These are phyloP conservation scores for Thalassophryne amazonica DNA, from an alignment of 2,797 vertebrate genomes.

Conservation along the genomic window DNA sequence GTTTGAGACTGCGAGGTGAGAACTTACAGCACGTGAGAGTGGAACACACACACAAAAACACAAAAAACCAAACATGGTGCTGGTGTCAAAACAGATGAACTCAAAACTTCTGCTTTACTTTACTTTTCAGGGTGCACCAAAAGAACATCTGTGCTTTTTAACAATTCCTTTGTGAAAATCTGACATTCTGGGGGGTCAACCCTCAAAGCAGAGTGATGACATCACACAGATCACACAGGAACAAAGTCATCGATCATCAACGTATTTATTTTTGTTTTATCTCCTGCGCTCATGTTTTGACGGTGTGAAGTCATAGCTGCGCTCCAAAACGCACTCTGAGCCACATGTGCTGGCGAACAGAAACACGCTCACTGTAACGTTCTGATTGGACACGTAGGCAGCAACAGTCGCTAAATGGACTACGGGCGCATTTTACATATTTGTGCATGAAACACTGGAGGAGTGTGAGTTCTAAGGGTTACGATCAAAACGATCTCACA, in stretches of 20 bases:
- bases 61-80: not conserved
- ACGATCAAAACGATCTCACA: too few relatives aligned
- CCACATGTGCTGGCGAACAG: constrained; percentile 2
- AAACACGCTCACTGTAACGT: not conserved
- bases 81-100: constrained; percentile 14
- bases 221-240: constrained; percentile 52
- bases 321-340: constrained; percentile 37
- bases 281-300: constrained; percentile 57
- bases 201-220: constrained; percentile 9
- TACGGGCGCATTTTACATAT: not conserved
- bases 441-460: not conserved
- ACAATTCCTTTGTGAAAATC: constrained; percentile 13
- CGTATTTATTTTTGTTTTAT: constrained; percentile 61
- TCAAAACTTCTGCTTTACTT: constrained; percentile 1
- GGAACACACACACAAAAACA: too few relatives aligned
- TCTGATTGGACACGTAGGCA: constrained; percentile 1
- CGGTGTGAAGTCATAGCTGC: constrained; percentile 53
- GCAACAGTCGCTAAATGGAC: not conserved
- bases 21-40: not conserved
- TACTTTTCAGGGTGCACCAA: constrained; percentile 8
- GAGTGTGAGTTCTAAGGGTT: too few relatives aligned
- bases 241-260: constrained; percentile 69
- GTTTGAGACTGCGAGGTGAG: constrained; percentile 36
- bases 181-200: constrained; percentile 45
- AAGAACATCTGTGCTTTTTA: not conserved